Evolutionary conservation across 2,797 vertebrate species (phyloP).

Genomic region (Potorous gilbertii): DNA sequence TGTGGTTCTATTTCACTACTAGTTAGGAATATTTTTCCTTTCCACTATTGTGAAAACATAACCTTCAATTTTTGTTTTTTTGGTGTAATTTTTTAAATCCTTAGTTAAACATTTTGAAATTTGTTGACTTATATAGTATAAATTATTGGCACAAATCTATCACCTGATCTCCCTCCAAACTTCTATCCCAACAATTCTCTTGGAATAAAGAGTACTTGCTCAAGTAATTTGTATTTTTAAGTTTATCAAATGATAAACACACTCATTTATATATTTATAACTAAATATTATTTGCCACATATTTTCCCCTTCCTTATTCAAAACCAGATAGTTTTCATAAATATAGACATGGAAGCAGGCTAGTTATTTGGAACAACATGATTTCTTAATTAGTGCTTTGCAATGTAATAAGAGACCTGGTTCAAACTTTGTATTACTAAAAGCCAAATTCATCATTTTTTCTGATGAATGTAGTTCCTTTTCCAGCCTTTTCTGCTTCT

Average conservation of each 20-base stretch:
- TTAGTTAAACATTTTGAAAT: background rate
- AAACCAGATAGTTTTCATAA: background rate
- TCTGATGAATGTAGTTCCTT: background rate
- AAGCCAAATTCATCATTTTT: background rate
- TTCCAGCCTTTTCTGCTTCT: background rate
- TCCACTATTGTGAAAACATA: background rate
- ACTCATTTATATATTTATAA: background rate
- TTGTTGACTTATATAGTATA: background rate
- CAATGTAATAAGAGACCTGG: background rate
- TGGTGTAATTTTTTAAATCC: background rate
- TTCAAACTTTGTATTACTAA: background rate
- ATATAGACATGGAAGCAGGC: no score
- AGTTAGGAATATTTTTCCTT: background rate
- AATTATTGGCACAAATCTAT: background rate
- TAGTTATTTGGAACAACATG: background rate
- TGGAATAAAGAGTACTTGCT: background rate
- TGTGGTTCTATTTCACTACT: background rate
- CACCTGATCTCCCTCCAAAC: background rate
- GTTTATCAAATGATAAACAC: background rate
- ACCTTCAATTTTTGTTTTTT: background rate
- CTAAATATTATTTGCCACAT: background rate
- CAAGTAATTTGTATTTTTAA: background rate
- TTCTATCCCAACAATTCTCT: background rate
- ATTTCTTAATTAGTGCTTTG: background rate
- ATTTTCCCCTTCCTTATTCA: background rate